Evolutionary conservation across 2,113 vertebrate species (phyloP).

Genomic region (Miniopterus natalensis): DNA sequence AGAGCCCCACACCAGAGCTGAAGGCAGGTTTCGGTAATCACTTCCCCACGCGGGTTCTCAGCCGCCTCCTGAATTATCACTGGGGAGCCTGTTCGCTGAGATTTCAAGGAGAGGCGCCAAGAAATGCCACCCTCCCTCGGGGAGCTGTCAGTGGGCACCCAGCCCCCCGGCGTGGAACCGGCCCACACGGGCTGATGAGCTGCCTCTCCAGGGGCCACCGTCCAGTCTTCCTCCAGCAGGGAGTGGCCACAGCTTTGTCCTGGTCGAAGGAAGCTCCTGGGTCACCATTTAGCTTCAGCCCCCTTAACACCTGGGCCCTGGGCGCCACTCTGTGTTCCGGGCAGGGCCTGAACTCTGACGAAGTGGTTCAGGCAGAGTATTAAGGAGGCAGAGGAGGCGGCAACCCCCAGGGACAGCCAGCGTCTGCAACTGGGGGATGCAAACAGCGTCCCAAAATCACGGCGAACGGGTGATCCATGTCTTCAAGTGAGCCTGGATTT

Average conservation of each 20-base stretch:
- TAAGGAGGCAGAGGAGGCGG: not conserved
- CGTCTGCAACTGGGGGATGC: not conserved
- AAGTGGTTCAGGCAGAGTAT: accelerated
- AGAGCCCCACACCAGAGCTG: not conserved
- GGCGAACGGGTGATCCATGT: accelerated
- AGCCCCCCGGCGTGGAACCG: accelerated
- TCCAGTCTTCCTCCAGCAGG: not conserved
- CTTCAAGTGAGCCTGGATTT: not conserved
- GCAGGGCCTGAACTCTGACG: not conserved
- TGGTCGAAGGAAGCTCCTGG: not conserved
- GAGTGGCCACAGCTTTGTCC: not conserved
- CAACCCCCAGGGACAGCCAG: not conserved
- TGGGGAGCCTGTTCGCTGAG: not conserved
- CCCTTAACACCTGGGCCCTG: not conserved
- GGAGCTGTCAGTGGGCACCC: not conserved
- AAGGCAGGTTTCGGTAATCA: not conserved
- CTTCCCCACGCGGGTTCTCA: not conserved
- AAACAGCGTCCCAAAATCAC: not conserved
- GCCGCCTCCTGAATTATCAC: not conserved
- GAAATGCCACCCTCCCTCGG: not conserved
- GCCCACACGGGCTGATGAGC: accelerated
- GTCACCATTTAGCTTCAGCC: not conserved
- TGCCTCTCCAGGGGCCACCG: not conserved
- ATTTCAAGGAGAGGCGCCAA: not conserved
- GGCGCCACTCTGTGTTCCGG: not conserved